Evolutionary conservation across 2,113 vertebrate species (phyloP).

Genomic region (Grammomys surdaster): DNA sequence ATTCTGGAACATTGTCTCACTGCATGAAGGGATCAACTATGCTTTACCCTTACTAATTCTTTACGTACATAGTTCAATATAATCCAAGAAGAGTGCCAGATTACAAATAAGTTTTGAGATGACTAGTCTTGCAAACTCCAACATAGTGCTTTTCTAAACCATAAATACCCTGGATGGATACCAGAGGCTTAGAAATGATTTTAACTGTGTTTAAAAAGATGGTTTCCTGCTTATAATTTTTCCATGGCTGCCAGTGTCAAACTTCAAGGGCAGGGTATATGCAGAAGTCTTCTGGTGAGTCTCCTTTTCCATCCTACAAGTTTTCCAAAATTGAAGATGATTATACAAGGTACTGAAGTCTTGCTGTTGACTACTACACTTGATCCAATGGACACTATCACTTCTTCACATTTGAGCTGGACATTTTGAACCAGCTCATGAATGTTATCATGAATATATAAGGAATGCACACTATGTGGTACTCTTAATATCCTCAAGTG

Average conservation of each 20-base stretch:
- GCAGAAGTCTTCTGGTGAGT: background rate
- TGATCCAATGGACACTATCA: background rate
- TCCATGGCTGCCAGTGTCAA: background rate
- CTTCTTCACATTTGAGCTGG: background rate
- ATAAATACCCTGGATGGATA: background rate
- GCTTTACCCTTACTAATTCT: background rate
- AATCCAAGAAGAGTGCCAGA: background rate
- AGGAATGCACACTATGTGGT: background rate
- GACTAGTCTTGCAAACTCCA: background rate
- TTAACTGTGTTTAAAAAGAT: background rate
- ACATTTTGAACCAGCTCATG: background rate
- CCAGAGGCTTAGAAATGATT: background rate
- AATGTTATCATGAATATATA: background rate
- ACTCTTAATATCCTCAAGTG: background rate
- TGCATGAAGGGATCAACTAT: background rate
- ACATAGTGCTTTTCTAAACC: background rate
- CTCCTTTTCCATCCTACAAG: background rate
- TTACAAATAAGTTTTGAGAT: background rate
- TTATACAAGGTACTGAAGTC: background rate
- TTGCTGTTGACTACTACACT: background rate
- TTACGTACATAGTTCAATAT: background rate
- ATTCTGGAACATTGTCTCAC: background rate
- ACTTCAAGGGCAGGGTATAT: background rate
- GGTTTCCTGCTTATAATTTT: slow-evolving; percentile 28
- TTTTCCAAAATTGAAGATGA: background rate